Percentiles rank a stretch among this genome's conserved stretches.
Evolutionary conservation across 2,888 invertebrate genomes (phyloP).

Genomic region (Conistra vaccinii): DNA sequence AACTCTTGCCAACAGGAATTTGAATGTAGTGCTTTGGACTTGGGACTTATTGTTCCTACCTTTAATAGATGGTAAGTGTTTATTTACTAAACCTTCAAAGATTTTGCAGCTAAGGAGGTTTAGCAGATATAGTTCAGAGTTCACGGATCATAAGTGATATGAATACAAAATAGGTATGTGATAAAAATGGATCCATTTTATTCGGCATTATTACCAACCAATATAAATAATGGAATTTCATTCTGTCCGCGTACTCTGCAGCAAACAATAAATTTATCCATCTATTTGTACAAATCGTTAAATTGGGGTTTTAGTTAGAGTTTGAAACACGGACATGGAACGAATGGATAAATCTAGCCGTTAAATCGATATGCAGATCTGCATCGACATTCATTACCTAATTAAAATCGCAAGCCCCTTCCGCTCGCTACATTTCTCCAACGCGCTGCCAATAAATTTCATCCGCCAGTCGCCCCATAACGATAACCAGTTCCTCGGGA

Average conservation of each 20-base stretch:
- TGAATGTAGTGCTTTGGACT: background rate
- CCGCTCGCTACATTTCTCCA: conserved; percentile 91
- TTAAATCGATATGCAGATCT: conserved; percentile 90
- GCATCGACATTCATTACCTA: conserved; percentile 91
- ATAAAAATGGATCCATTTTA: conserved; percentile 27
- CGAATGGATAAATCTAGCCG: conserved; percentile 89
- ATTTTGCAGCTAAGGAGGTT: background rate
- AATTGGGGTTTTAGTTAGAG: conserved; percentile 81
- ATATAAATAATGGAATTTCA: conserved; percentile 53
- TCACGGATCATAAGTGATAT: conserved; percentile 12
- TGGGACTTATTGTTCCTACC: background rate
- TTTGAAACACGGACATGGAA: conserved; percentile 84
- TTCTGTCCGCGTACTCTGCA: conserved; percentile 46
- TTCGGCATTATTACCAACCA: conserved; percentile 27
- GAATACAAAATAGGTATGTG: conserved; percentile 18
- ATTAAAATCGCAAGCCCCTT: conserved; percentile 91
- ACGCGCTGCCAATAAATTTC: conserved; percentile 90
- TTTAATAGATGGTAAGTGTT: background rate
- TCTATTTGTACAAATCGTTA: conserved; percentile 70
- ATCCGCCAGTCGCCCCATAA: conserved; percentile 90
- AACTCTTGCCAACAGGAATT: background rate
- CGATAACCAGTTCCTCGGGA: conserved; percentile 91
- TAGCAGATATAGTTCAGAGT: background rate
- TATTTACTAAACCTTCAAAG: background rate
- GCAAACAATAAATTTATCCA: conserved; percentile 65